These are phyloP conservation scores for Henricia sp. DNA, from an alignment of 53 echinoderm and acorn worm genomes.

Conservation along the genomic window DNA sequence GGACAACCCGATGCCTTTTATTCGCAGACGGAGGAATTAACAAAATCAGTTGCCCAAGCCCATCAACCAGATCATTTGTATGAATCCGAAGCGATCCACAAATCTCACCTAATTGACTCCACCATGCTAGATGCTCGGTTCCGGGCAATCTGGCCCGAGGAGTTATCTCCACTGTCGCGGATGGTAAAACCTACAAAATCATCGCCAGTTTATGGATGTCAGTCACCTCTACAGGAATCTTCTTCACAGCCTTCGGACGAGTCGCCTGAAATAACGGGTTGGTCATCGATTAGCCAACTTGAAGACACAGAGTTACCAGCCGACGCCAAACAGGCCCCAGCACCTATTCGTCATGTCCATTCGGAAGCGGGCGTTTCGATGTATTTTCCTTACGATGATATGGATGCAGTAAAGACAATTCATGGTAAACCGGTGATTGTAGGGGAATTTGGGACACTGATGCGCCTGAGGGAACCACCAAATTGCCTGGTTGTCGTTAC, in stretches of 20 bases:
- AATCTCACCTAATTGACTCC: neutral
- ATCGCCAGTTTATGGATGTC: neutral
- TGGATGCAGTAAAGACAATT: neutral
- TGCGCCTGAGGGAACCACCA: neutral
- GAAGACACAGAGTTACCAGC: too few species aligned
- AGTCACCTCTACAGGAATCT: neutral
- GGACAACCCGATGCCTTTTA: too few species aligned
- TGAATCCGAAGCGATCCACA: neutral
- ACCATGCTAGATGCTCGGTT: neutral
- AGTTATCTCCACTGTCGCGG: neutral
- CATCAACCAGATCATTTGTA: neutral
- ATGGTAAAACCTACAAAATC: neutral
- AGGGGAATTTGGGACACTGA: neutral
- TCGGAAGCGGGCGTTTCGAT: neutral
- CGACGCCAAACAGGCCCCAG: neutral
- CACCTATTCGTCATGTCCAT: neutral
- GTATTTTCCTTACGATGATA: neutral
- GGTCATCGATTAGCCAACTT: neutral
- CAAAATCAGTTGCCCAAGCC: too few species aligned
- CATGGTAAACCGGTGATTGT: neutral
- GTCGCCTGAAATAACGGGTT: neutral
- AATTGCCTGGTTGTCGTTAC: neutral
- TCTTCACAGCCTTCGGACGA: neutral
- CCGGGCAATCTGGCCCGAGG: conserved; percentile 10
- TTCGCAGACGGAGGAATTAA: too few species aligned